phyloP scores from a whole-genome alignment of 2,888 invertebrate genomes.

The Lamellibrachia columna region DNA sequence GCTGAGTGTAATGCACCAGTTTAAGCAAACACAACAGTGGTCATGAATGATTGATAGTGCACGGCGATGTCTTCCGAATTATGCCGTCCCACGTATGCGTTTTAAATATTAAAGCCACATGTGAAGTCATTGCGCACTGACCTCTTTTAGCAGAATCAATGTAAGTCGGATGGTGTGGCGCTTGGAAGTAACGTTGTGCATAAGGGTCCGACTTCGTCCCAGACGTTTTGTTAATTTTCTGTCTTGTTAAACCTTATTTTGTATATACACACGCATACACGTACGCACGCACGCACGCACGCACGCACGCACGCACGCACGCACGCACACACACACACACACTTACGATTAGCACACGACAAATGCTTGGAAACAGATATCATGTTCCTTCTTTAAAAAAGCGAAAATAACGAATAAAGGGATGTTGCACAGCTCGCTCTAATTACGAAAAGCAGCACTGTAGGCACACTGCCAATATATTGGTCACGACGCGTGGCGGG shows the following conservation, averaged over 20 bases:
- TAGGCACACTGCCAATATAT: neutral
- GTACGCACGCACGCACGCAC: too few species aligned
- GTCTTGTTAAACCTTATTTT: too few species aligned
- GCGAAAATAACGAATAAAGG: neutral
- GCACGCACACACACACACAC: too few species aligned
- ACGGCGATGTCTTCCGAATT: neutral
- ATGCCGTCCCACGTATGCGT: neutral
- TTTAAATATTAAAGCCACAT: conserved; percentile 3
- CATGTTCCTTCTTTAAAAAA: neutral
- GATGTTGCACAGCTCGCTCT: neutral
- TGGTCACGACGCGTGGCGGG: neutral
- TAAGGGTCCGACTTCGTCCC: too few species aligned
- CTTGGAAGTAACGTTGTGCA: too few species aligned
- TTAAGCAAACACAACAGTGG: neutral
- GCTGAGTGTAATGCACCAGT: neutral
- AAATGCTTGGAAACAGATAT: too few species aligned
- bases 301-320: too few species aligned
- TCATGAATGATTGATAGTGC: neutral
- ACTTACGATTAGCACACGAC: too few species aligned
- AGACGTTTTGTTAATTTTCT: too few species aligned
- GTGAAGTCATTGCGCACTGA: neutral
- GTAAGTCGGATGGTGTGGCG: neutral
- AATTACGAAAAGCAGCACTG: neutral
- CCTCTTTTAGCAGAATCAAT: neutral
- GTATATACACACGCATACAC: too few species aligned